Evolutionary conservation across 2,797 vertebrate genomes (phyloP).

Genomic region (Lutjanus campechanus): DNA sequence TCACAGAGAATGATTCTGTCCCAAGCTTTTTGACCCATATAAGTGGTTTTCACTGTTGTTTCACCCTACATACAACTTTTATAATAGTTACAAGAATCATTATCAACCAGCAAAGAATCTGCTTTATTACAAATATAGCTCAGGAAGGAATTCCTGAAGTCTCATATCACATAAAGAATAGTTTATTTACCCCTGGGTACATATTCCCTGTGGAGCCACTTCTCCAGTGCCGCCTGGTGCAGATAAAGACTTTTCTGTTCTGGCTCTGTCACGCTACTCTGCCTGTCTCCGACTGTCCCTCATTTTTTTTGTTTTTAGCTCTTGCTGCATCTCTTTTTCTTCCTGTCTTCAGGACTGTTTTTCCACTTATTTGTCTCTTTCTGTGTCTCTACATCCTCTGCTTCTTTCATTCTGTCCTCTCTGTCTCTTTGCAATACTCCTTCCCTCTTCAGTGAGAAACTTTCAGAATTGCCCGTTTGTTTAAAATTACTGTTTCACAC

Average conservation of each 20-base stretch:
- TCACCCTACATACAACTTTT: not conserved
- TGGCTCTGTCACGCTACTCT: slow-evolving; percentile 48
- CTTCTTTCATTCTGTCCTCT: slow-evolving; percentile 11
- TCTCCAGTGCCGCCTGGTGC: slow-evolving; percentile 30
- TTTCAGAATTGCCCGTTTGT: slow-evolving; percentile 16
- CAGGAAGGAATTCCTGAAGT: slow-evolving; percentile 1
- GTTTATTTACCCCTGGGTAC: slow-evolving; percentile 4
- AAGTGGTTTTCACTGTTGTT: no score
- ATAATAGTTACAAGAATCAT: not conserved
- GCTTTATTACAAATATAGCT: not conserved
- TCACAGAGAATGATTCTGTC: no score
- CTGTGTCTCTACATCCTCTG: slow-evolving; percentile 12
- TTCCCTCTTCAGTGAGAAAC: not conserved
- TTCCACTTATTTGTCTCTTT: not conserved
- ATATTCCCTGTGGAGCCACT: slow-evolving; percentile 36
- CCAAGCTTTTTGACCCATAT: no score
- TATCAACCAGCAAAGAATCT: not conserved
- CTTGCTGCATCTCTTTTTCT: slow-evolving; percentile 33
- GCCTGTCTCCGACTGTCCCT: slow-evolving; percentile 56
- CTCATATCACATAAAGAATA: not conserved
- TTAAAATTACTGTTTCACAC: slow-evolving; percentile 26
- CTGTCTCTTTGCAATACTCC: not conserved
- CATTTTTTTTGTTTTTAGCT: slow-evolving; percentile 34
- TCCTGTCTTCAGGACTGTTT: slow-evolving; percentile 7
- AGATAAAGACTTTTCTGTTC: slow-evolving; percentile 77